A percentile compares a stretch with the other conserved stretches of the same genome.
Conservation (phyloP, 2,113 vertebrate species). For the Erythrocebus patas region DNA sequence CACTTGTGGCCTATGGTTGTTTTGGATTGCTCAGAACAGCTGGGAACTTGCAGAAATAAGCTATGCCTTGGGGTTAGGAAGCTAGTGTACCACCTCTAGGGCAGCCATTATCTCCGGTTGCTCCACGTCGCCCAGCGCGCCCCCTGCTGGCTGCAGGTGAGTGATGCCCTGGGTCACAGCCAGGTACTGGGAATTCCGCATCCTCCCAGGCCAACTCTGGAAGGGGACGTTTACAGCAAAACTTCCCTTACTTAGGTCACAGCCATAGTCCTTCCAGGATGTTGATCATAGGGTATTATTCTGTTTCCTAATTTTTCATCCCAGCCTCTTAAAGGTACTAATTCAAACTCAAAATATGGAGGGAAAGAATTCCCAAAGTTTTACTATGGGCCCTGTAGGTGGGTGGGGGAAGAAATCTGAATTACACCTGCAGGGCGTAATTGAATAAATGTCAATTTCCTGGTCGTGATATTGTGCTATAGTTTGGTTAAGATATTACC, state of each 20-base stretch:
- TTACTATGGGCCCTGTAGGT: no score
- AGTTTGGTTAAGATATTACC: not conserved
- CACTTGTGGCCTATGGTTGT: not conserved
- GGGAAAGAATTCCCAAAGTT: not conserved
- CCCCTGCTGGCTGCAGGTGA: rapidly evolving
- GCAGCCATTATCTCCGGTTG: not conserved
- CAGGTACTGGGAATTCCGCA: no score
- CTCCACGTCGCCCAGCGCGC: not conserved
- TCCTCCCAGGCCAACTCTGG: no score
- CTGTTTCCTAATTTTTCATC: not conserved
- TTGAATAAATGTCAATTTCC: not conserved
- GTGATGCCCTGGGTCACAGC: not conserved
- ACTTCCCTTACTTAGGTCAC: not conserved
- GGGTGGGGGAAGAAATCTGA: no score
- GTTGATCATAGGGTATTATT: not conserved
- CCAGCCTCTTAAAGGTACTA: not conserved
- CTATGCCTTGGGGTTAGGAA: not conserved
- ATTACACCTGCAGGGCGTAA: no score
- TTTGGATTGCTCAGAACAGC: not conserved
- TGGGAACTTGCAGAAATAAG: not conserved
- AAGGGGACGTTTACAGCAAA: not conserved
- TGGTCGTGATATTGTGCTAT: not conserved
- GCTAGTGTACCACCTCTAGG: not conserved
- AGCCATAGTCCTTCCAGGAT: not conserved
- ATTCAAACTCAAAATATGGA: not conserved